Base-by-base conservation (phyloP, 2,113 vertebrate species). In the Calonectris borealis region DNA sequence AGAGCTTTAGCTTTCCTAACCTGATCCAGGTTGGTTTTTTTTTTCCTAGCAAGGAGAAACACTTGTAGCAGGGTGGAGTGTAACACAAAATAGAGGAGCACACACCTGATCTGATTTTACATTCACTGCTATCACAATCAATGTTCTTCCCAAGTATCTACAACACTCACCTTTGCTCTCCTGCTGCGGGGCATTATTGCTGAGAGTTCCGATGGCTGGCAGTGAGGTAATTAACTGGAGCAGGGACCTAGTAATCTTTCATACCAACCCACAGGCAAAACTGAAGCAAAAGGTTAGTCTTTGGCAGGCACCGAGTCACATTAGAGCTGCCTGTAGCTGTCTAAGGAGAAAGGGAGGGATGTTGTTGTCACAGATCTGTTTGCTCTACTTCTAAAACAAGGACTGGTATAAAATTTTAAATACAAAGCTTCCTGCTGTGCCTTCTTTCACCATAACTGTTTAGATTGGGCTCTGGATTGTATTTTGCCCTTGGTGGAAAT, bases 401-500 rank as follows among this genome's bases (percentile, higher is more conserved):
- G 26, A 27, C n/a, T 36, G 9, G 62, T 27, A 65, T 51, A 82
- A 94, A 65, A 80, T 85, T 82, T 94, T 87, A 80, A 68, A 61
- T 40, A 70, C 16, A 27, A 49, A 91, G 6, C 19, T 79, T 82
- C 40, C 54, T 89, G 34, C 60, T 72, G 25, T 71, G 48, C 29
- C 11, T 79, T 75, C 36, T 60, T 92, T 65, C 36, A n/a, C 52
- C 19, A 16, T 25, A 75, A 72, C 5, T 36, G 25, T 49, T 82
- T 55, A 83, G 42, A 42, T 27, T 42, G 25, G 17, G 17, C 24
- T 94, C 40, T 32, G 49, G 46, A 12, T 54, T 93, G 54, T 64
- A 93, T 88, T 93, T 94, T 88, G n/a, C 81, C 46, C 77, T 92
- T 79, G 64, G 54, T 89, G 66, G 83, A 88, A 87, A 91, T 89